Evolutionary conservation across 2,888 invertebrate species (phyloP).

Genomic region (Tryphoninae sp.): DNA sequence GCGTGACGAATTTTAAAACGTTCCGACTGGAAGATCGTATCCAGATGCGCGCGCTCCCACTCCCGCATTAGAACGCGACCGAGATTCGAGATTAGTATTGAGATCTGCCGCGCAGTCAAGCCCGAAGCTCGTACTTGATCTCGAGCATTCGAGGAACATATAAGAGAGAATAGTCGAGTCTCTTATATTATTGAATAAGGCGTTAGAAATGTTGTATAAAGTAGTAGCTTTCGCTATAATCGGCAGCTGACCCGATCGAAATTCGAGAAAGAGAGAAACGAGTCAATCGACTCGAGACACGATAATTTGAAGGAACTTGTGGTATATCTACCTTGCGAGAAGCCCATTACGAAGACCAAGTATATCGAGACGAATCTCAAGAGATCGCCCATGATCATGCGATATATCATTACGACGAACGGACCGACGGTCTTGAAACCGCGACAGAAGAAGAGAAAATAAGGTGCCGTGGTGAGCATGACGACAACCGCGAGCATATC

Average conservation of each 20-base stretch:
- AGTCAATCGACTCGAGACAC: too few relatives aligned
- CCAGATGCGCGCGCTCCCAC: constrained; percentile 10
- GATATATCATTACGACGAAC: constrained; percentile 99
- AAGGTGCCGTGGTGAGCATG: constrained; percentile 97
- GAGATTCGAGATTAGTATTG: constrained; percentile 32
- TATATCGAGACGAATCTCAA: constrained; percentile 98
- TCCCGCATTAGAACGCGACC: background rate
- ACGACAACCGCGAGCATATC: constrained; percentile 96
- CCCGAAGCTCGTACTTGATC: constrained; percentile 26
- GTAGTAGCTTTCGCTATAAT: too few relatives aligned
- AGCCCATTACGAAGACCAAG: constrained; percentile 97
- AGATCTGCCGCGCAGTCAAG: constrained; percentile 13
- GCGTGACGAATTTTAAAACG: constrained; percentile 1
- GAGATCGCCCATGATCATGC: constrained; percentile 98
- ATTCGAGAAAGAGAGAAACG: background rate
- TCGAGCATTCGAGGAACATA: constrained; percentile 24
- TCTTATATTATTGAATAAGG: background rate
- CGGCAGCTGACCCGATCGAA: too few relatives aligned
- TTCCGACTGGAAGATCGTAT: constrained; percentile 7
- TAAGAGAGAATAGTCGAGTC: background rate
- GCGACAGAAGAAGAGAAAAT: constrained; percentile 98
- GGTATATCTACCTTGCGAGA: constrained; percentile 91
- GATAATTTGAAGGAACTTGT: background rate
- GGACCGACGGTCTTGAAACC: constrained; percentile 99
- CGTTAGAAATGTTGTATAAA: too few relatives aligned